Evolutionary conservation across 2,888 invertebrate species (phyloP).

Genomic region (Agrotis puta): DNA sequence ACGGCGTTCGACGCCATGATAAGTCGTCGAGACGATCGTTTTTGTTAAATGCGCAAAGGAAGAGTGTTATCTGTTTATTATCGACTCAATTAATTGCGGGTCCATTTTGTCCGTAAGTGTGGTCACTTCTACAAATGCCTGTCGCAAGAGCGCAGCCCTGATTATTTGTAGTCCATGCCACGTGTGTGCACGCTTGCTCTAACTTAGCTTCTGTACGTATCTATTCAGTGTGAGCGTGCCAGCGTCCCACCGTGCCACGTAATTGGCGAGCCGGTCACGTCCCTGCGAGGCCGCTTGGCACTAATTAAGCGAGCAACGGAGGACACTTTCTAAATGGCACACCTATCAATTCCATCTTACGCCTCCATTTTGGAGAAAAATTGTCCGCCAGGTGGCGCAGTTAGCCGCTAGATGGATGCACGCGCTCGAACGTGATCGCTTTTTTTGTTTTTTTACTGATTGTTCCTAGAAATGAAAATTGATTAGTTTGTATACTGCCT

Average conservation of each 20-base stretch:
- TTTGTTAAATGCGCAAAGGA: no score
- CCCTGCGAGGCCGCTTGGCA: constrained; percentile 57
- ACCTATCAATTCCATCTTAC: constrained; percentile 74
- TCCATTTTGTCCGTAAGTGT: no score
- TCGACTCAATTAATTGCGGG: no score
- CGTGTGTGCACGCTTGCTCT: not conserved
- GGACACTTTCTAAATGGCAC: constrained; percentile 69
- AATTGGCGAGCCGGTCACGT: constrained; percentile 67
- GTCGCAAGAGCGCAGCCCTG: not conserved
- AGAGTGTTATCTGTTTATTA: no score
- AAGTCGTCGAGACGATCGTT: no score
- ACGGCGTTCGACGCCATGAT: no score
- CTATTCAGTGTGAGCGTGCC: not conserved
- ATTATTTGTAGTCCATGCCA: no score
- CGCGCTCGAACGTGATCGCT: constrained; percentile 37
- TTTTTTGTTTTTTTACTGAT: constrained; percentile 50
- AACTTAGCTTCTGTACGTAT: constrained; percentile 8
- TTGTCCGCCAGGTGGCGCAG: constrained; percentile 57
- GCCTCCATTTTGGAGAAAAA: constrained; percentile 71
- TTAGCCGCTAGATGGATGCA: constrained; percentile 57
- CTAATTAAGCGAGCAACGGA: constrained; percentile 68
- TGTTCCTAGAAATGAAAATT: constrained; percentile 35
- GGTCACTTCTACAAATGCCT: no score
- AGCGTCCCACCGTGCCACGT: constrained; percentile 25
- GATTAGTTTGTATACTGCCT: constrained; percentile 23